Base-by-base conservation (phyloP, 2,888 invertebrate species). In the Tetramorium bicarinatum region DNA sequence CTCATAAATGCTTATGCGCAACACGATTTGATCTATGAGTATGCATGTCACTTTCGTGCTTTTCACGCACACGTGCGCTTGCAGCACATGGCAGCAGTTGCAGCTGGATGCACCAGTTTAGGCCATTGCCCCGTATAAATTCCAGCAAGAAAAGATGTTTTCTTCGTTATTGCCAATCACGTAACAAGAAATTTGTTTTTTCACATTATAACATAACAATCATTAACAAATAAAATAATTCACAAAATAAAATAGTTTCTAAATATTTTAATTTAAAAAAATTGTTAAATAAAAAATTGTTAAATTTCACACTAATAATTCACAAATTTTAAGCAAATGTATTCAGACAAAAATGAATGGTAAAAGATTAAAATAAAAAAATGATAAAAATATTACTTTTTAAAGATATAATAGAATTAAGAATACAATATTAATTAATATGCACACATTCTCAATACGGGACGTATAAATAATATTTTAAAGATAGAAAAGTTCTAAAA, bases 81-180 rank as follows among this genome's bases (percentile, higher is more conserved):
- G 11, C 15, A 59, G 59, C 59, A 81, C 83, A 87, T 88, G 85
- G 84, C 47, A 81, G 74, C 85, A 81, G 84, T 79, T 85, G 82
- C 85, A 62, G 74, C 34, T 82, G 85, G 83, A 83, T 75, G 77
- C 69, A 88, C 47, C 77, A 84, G 81, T 87, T 89, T 91, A 90
- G 89, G 91, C 90, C 91, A 87, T 91, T 91, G 91, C 91, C 87
- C 88, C 77, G 89, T 82, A 89, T 90, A 91, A 90, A 91, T 90
- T 88, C 83, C 64, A 86, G 83, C 77, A 66, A 87, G 82, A 85
- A 72, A 47, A 54, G 41, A 76, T 41, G n/a, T 72, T 61, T 56
- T 59, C 59, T 38, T 69, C 13, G 18, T 76, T 29, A 38, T 38
- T 34, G 13, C 25, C 25, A 13, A 38, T 59, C 8, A 29, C 13